A percentile compares a stretch with the other conserved stretches of the same genome.
These are phyloP conservation scores for Ptilonorhynchus violaceus DNA, from an alignment of 2,113 vertebrate genomes.

Conservation along the genomic window DNA sequence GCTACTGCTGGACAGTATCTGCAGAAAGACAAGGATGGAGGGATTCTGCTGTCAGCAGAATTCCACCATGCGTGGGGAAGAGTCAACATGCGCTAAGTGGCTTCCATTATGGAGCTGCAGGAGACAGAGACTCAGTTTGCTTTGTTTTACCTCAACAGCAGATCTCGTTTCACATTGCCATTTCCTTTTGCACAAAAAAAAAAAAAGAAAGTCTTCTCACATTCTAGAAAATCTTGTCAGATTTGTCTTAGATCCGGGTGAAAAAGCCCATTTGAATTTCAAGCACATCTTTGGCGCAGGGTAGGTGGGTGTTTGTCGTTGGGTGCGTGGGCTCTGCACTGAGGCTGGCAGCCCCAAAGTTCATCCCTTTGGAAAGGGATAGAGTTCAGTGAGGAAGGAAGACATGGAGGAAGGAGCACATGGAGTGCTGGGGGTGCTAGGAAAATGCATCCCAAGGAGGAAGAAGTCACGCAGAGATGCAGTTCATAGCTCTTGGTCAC, in stretches of 20 bases:
- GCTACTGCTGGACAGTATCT: not conserved
- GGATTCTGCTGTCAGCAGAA: not conserved
- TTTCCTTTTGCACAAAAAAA: not conserved
- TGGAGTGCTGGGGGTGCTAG: not conserved
- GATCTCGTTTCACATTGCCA: not conserved
- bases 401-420: not conserved
- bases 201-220: not conserved
- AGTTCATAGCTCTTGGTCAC: not conserved
- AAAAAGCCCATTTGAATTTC: not conserved
- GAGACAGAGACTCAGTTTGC: not conserved
- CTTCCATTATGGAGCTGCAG: fast-evolving
- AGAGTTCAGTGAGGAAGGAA: not conserved
- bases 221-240: not conserved
- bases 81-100: not conserved
- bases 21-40: not conserved
- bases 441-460: not conserved
- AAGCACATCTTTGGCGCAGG: not conserved
- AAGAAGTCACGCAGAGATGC: fast-evolving
- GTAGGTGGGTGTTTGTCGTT: not conserved
- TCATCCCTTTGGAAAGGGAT: not conserved
- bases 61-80: not conserved
- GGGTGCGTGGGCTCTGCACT: fast-evolving
- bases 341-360: not conserved
- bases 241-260: fast-evolving
- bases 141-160: not conserved